Evolutionary conservation across 2,797 vertebrate genomes (phyloP).

Genomic region (Tragelaphus eurycerus): DNA sequence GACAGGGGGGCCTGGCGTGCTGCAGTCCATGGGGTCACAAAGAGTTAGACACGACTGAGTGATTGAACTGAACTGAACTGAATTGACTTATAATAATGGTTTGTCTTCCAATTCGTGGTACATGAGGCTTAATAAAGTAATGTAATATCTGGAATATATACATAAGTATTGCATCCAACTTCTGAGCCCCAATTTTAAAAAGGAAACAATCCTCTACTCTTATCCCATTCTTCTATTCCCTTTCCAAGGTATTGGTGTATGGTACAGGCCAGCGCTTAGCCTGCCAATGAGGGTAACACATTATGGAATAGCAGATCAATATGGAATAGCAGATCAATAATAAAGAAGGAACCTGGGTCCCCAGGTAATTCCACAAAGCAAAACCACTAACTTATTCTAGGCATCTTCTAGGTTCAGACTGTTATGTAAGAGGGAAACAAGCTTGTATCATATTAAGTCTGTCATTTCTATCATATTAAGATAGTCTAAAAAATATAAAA

Average conservation of each 20-base stretch:
- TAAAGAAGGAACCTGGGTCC: background rate
- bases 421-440: background rate
- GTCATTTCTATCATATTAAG: background rate
- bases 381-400: background rate
- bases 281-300: background rate
- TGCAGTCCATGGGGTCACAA: background rate
- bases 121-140: background rate
- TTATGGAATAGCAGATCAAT: background rate
- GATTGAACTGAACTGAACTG: background rate
- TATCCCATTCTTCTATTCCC: background rate
- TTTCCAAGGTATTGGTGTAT: background rate
- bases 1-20: background rate
- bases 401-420: background rate
- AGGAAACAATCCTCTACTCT: background rate
- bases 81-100: background rate
- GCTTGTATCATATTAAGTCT: background rate
- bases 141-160: background rate
- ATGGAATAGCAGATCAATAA: background rate
- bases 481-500: background rate
- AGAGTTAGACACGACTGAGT: accelerated
- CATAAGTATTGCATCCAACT: background rate
- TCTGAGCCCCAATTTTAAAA: background rate
- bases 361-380: background rate
- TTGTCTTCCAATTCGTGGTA: background rate
- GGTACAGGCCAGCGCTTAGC: background rate